Evolutionary conservation across 2,113 vertebrate genomes (phyloP), one percentile per base, ranked within the genome.

Genomic region (Burhinus bistriatus): DNA sequence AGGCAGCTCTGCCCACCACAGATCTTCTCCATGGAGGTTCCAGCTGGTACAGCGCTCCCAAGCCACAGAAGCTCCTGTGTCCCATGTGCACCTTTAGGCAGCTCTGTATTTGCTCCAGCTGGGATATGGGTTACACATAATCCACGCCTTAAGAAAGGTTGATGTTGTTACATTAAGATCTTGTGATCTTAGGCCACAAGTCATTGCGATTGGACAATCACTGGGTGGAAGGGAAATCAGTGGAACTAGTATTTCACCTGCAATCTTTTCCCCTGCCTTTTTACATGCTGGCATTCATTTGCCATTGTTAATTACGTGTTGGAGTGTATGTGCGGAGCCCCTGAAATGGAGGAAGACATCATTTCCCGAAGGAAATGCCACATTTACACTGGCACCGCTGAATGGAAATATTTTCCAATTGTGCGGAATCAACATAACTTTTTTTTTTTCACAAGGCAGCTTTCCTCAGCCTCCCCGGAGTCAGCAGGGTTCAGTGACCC

Each of bases 11-110:
- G 71, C 70, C 45, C 65, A 22, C 70, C 6, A 4, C 14, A 59
- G 38, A 34, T 8, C 68, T 26, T n/a, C 1, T 1, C 58, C 3
- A 1, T 42, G 15, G 62, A 51, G n/a, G 44, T 49, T 19, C 57
- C 45, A 30, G 18, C 13, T 12, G 22, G 18, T 25, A 8, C 1
- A 0, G 6, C 0, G 2, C 10, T 82, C 51, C 27, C 16, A 25
- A 72, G 12, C 25, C 47, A 3, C 25, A 3, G 44, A 30, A 73
- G 22, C 23, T 54, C 34, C 47, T 6, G 30, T 32, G 27, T 47
- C 78, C 66, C 16, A 0, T 1, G 29, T 7, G 36, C 38, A 18
- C 71, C 66, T 71, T 36, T 55, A 2, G 44, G 68, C 52, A 71
- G 21, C 34, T 89, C 36, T 65, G 32, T 4, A 5, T 36, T 69